Evolutionary conservation across 2,888 invertebrate genomes (phyloP).

Genomic region (Scaptomyza tumidula): DNA sequence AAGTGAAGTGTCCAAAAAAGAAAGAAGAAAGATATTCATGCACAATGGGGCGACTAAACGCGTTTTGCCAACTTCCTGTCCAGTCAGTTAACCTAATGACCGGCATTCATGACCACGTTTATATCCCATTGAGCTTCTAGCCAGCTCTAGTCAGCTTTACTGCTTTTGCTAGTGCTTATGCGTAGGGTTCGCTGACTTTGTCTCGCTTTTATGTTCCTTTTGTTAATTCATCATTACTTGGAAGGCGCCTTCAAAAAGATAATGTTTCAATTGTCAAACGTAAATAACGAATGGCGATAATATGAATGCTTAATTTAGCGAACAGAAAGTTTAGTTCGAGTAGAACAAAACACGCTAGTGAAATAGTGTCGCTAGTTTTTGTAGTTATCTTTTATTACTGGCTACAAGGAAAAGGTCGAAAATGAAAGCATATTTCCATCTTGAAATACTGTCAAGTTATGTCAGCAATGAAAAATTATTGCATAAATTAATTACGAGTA

Average conservation of each 20-base stretch:
- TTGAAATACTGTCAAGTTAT: constrained; percentile 67
- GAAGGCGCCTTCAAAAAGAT: constrained; percentile 21
- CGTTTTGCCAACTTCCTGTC: constrained; percentile 63
- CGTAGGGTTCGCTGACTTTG: constrained; percentile 35
- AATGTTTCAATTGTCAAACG: constrained; percentile 67
- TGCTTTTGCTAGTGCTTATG: neutral
- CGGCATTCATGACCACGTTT: constrained; percentile 64
- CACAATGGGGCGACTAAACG: constrained; percentile 52
- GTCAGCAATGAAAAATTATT: constrained; percentile 78
- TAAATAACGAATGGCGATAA: constrained; percentile 25
- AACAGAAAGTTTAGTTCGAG: constrained; percentile 12
- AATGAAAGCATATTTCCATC: constrained; percentile 60
- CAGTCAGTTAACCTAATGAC: constrained; percentile 77
- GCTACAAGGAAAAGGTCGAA: constrained; percentile 29
- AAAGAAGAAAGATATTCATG: constrained; percentile 19
- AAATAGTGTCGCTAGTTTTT: neutral
- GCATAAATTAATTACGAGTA: constrained; percentile 76
- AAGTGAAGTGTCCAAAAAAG: constrained; percentile 60
- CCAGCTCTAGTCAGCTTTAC: neutral
- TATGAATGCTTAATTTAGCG: constrained; percentile 42
- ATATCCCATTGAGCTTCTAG: constrained; percentile 16
- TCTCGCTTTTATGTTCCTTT: constrained; percentile 58
- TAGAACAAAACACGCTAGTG: constrained; percentile 29
- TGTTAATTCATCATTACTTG: constrained; percentile 68
- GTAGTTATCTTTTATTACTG: constrained; percentile 31